phyloP scores from a whole-genome alignment of 2,888 invertebrate species.

The Pogonocherus hispidulus region DNA sequence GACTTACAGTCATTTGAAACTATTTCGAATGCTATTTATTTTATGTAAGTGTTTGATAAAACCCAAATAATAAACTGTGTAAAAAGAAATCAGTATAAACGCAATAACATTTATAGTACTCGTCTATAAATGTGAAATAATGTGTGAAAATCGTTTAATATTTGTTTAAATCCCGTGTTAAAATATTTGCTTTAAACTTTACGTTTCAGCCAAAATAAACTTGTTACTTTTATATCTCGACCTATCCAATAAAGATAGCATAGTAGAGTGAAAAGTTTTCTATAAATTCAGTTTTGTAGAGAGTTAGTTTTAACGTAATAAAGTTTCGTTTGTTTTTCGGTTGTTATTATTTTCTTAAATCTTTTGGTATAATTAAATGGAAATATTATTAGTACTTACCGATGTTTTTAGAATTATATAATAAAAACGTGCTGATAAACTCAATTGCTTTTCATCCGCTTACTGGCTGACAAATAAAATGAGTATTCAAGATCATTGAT shows the following conservation, averaged over 20 bases:
- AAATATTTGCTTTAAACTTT: conserved; percentile 10
- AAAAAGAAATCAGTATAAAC: not conserved
- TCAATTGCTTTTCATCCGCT: too few relatives aligned
- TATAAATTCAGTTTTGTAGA: not conserved
- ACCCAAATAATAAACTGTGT: not conserved
- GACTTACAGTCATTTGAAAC: too few relatives aligned
- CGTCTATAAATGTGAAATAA: not conserved
- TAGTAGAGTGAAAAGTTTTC: not conserved
- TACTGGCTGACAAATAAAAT: too few relatives aligned
- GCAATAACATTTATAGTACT: conserved; percentile 10
- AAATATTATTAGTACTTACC: too few relatives aligned
- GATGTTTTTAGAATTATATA: too few relatives aligned
- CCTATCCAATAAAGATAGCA: not conserved
- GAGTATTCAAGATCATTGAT: too few relatives aligned
- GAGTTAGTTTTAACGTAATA: not conserved
- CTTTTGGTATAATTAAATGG: not conserved
- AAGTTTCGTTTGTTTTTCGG: not conserved
- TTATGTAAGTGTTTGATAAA: too few relatives aligned
- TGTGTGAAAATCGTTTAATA: conserved; percentile 1
- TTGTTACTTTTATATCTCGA: conserved; percentile 11
- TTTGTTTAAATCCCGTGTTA: conserved; percentile 9
- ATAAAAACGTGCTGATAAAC: too few relatives aligned
- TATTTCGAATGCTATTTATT: too few relatives aligned
- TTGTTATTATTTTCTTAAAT: not conserved
- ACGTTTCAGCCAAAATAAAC: conserved; percentile 15